Base-by-base conservation (phyloP, 1,140 invertebrate genomes). In the Neodiprion fabricii region DNA sequence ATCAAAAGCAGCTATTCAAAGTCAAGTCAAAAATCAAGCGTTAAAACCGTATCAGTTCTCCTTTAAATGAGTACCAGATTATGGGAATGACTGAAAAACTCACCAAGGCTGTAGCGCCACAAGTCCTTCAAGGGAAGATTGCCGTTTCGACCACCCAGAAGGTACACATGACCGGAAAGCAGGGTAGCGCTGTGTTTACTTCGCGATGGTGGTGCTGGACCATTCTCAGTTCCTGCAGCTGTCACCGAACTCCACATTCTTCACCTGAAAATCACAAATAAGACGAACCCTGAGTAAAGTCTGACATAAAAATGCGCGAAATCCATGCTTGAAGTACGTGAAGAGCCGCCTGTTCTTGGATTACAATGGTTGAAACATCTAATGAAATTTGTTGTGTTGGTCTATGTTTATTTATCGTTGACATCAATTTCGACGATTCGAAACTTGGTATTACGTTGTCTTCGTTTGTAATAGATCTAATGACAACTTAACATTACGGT, bases 131-230 rank as follows among this genome's bases (percentile, higher is more conserved):
- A 90, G 1, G 95, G 94, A 71, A 95, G 86, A 84, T 94, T 94
- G 48, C 95, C 95, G 86, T 95, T 95, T 49, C 95, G 88, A 9
- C 96, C 96, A 2, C 95, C 95, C 69, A 96, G 89, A 61, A 97
- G 89, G 84, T 96, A 97, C 72, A 96, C 91, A 85, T 92, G 89
- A 49, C 93, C 93, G 28, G 91, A 92, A 67, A 94, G 89, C 50
- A 95, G 86, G 72, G 95, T 95, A 67, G 94, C 94, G 65, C 95
- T 95, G 87, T 96, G 95, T 87, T 96, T 96, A 80, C 92, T 92
- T 73, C 95, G 90, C 12, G 93, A 91, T 53, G 91, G 90, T 72
- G 91, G 91, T 81, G 92, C 92, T 75, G 92, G 89, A 72, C 88
- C 87, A 84, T 90, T 88, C 83, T 88, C 89, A 48, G 81, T 81